Conservation (phyloP, 2,797 vertebrate species). For the Sebastolobus alascanus region DNA sequence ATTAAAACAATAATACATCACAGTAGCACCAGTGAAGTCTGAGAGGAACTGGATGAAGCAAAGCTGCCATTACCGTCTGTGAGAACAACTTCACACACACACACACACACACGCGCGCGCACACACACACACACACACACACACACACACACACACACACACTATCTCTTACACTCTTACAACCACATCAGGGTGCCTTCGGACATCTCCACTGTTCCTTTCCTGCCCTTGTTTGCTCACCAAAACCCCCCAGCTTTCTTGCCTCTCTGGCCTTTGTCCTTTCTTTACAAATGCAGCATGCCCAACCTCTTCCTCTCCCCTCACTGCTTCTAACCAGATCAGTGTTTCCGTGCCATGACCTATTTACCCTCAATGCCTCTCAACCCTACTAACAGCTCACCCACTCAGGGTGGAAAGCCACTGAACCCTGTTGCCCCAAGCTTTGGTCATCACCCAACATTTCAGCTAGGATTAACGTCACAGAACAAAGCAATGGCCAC, state of each 20-base stretch:
- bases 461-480: slow-evolving; percentile 66
- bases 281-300: slow-evolving; percentile 43
- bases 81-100: not conserved
- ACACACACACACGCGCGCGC: not conserved
- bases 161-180: slow-evolving; percentile 11
- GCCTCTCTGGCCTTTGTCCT: slow-evolving; percentile 56
- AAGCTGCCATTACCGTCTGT: not conserved
- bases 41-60: not conserved
- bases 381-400: slow-evolving; percentile 61
- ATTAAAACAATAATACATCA: not conserved
- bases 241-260: slow-evolving; percentile 21
- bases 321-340: slow-evolving; percentile 65
- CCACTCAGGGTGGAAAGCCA: slow-evolving; percentile 52
- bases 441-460: slow-evolving; percentile 46
- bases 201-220: slow-evolving; percentile 42
- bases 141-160: not conserved
- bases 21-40: not conserved
- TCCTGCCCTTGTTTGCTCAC: slow-evolving; percentile 35
- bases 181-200: slow-evolving; percentile 14
- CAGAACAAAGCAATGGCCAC: slow-evolving; percentile 24
- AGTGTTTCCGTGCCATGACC: slow-evolving; percentile 70
- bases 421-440: slow-evolving; percentile 58
- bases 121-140: not conserved
- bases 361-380: slow-evolving; percentile 60
- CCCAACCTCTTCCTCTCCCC: slow-evolving; percentile 36